Evolutionary conservation across 2,113 vertebrate species (phyloP), one percentile per base, ranked within the genome.

Genomic region (Montifringilla adamsi): DNA sequence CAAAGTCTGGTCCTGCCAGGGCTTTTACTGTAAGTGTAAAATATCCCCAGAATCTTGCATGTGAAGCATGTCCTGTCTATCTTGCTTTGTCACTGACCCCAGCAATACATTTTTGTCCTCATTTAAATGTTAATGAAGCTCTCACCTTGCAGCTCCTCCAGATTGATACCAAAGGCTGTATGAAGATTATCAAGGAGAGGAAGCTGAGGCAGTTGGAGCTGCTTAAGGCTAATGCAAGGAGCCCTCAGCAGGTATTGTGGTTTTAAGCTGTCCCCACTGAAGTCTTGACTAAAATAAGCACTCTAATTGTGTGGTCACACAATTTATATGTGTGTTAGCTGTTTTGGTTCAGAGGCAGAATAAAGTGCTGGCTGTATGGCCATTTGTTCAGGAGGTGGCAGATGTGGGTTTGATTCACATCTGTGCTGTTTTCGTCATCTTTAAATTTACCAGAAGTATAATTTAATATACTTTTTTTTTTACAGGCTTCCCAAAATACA

Each of bases 91-190:
- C 28, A 13, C 7, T 39, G 52, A 17, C 20, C 46, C 63, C 22
- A 35, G 19, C 53, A 56, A 33, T 33, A 33, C n/a, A 11, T 35
- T 35, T 68, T 50, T 68, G 16, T 44, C 49, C 43, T 69, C 10
- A 26, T 3, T 31, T 17, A 30, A 27, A 22, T 30, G 21, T 67
- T 92, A 78, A 84, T 30, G 22, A 52, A 33, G 22, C 41, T 50
- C 35, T 83, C 16, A 15, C 16, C 41, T 72, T 53, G 44, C 94
- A 99, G 98, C 92, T 98, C 52, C 96, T 99, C 35, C 98, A 95
- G 49, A 98, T 99, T 21, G 98, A 99, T 24, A 80, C 97, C 9
- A 80, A 92, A 0, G 99, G 99, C 82, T 99, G 99, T 90, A 98
- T 98, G 97, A 97, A 97, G 41, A 93, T 98, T 3, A 99, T 99